phyloP scores from a whole-genome alignment of 1,140 invertebrate genomes.

The Ruditapes philippinarum region DNA sequence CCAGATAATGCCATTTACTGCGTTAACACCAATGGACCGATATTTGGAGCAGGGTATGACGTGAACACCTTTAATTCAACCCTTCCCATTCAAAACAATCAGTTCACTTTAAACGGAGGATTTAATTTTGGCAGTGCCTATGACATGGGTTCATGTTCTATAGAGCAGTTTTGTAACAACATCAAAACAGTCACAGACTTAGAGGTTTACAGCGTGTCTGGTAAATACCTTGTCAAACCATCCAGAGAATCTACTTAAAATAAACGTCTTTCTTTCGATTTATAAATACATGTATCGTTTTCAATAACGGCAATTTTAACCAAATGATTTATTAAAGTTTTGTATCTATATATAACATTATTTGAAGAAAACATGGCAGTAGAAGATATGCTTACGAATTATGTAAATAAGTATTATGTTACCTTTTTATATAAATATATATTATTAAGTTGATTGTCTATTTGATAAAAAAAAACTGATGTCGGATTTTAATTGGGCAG shows the following conservation, averaged over 20 bases:
- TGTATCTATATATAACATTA: too few species aligned
- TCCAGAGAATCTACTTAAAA: too few species aligned
- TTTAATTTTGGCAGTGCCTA: not conserved
- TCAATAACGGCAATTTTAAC: too few species aligned
- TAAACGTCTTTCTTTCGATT: too few species aligned
- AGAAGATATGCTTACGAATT: too few species aligned
- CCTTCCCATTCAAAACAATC: not conserved
- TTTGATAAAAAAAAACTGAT: too few species aligned
- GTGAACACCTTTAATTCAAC: constrained; percentile 46
- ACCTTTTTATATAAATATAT: too few species aligned
- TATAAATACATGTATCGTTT: too few species aligned
- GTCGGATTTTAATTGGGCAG: not conserved
- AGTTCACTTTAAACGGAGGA: not conserved
- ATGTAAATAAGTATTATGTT: too few species aligned
- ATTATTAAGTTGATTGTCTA: too few species aligned
- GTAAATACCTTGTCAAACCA: not conserved
- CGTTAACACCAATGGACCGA: constrained; percentile 22
- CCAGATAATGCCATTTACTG: constrained; percentile 35
- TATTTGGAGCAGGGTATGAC: constrained; percentile 58
- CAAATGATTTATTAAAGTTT: too few species aligned
- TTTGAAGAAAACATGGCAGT: too few species aligned
- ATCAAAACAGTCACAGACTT: constrained; percentile 47
- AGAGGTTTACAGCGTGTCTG: constrained; percentile 59
- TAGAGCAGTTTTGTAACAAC: not conserved
- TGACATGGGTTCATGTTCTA: not conserved